phyloP scores from a whole-genome alignment of 1,140 invertebrate genomes.

The Zophobas morio region DNA sequence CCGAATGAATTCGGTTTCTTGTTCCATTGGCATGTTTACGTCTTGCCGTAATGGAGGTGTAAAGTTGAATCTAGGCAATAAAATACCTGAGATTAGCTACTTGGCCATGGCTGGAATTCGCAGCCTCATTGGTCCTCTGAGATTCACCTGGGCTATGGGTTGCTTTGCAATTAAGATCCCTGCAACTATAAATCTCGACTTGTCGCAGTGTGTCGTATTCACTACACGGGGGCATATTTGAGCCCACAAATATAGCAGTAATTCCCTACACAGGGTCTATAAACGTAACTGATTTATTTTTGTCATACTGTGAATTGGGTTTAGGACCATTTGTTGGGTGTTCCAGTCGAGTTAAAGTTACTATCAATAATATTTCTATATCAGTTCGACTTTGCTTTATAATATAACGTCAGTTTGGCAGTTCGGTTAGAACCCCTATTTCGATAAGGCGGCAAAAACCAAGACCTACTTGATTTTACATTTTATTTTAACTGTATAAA shows the following conservation, averaged over 20 bases:
- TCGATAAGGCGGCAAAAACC: no score
- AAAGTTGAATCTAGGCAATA: conserved; percentile 45
- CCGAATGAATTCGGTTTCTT: not conserved
- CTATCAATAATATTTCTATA: no score
- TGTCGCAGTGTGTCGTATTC: conserved; percentile 8
- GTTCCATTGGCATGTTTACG: conserved; percentile 21
- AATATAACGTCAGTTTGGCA: no score
- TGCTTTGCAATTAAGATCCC: conserved; percentile 40
- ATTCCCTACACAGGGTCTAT: not conserved
- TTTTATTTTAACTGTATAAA: no score
- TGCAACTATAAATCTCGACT: conserved; percentile 27
- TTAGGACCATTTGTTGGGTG: no score
- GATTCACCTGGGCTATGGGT: conserved; percentile 28
- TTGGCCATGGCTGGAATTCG: conserved; percentile 45
- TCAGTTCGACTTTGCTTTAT: no score
- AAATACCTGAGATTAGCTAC: conserved; percentile 45
- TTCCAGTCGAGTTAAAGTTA: no score
- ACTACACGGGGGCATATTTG: not conserved
- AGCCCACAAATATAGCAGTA: not conserved
- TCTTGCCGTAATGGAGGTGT: conserved; percentile 29
- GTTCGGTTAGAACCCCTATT: no score
- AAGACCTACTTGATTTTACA: no score
- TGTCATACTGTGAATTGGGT: no score
- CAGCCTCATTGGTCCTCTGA: conserved; percentile 33
- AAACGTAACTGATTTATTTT: no score